Percentiles rank a stretch among this genome's conserved stretches.
Evolutionary conservation across 2,888 invertebrate genomes (phyloP).

Genomic region (Ceramica pisi): DNA sequence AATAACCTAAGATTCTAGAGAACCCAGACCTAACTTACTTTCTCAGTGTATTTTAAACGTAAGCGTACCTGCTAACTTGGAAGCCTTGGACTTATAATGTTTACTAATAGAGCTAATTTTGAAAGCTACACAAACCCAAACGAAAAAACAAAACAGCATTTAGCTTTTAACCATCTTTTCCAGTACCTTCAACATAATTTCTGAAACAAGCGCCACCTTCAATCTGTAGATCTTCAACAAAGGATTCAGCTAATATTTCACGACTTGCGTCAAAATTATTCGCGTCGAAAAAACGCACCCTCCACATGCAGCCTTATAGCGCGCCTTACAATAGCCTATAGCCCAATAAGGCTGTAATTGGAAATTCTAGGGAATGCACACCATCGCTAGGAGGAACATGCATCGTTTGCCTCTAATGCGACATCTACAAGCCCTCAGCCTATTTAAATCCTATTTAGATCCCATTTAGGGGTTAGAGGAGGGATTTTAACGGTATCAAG

Average conservation of each 20-base stretch:
- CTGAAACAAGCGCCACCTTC: neutral
- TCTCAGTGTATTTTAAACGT: neutral
- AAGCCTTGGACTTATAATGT: too few relatives aligned
- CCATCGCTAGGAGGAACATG: constrained; percentile 72
- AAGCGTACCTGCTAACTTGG: too few relatives aligned
- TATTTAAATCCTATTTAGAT: constrained; percentile 70
- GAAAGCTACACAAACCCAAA: neutral
- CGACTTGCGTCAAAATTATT: neutral
- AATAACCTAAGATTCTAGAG: too few relatives aligned
- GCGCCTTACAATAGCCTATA: constrained; percentile 74
- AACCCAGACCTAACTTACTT: too few relatives aligned
- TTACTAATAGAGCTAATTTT: too few relatives aligned
- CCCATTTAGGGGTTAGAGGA: constrained; percentile 65
- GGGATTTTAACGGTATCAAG: constrained; percentile 57
- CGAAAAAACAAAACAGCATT: neutral
- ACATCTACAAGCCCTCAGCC: constrained; percentile 72
- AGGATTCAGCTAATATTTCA: neutral
- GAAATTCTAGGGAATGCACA: constrained; percentile 78
- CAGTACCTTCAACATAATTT: neutral
- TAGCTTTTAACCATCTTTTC: neutral
- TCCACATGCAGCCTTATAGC: constrained; percentile 55
- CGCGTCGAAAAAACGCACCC: constrained; percentile 28
- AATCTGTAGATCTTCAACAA: neutral
- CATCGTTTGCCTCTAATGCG: constrained; percentile 71
- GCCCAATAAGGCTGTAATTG: constrained; percentile 86